Conservation (phyloP, 2,797 vertebrate genomes). For the Setipinna tenuifilis region DNA sequence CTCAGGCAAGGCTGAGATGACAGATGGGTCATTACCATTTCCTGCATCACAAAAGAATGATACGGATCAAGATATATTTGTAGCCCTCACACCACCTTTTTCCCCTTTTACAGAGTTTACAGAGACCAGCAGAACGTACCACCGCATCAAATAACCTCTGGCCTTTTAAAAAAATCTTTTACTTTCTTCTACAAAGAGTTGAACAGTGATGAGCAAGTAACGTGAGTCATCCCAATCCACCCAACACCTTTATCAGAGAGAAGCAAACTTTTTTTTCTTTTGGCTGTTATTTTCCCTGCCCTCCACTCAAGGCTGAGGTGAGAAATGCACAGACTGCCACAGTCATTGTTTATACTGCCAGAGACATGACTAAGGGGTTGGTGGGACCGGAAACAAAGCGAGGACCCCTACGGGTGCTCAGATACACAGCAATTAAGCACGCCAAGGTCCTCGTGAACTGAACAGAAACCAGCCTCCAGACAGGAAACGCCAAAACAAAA, state of each 20-base stretch:
- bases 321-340: background rate
- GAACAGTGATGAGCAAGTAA: background rate
- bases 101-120: background rate
- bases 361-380: background rate
- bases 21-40: background rate
- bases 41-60: background rate
- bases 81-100: background rate
- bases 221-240: background rate
- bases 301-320: background rate
- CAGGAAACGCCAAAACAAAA: background rate
- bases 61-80: background rate
- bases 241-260: background rate
- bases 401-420: background rate
- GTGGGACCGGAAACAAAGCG: background rate
- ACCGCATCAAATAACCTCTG: background rate
- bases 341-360: background rate
- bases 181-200: background rate
- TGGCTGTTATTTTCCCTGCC: background rate
- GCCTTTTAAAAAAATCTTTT: background rate
- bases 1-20: background rate
- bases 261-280: background rate
- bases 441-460: background rate
- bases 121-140: background rate
- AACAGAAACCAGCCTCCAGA: background rate
- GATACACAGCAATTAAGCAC: conserved; percentile 7